Conservation (phyloP, 2,888 invertebrate species). For the Epistrophella euchroma region DNA sequence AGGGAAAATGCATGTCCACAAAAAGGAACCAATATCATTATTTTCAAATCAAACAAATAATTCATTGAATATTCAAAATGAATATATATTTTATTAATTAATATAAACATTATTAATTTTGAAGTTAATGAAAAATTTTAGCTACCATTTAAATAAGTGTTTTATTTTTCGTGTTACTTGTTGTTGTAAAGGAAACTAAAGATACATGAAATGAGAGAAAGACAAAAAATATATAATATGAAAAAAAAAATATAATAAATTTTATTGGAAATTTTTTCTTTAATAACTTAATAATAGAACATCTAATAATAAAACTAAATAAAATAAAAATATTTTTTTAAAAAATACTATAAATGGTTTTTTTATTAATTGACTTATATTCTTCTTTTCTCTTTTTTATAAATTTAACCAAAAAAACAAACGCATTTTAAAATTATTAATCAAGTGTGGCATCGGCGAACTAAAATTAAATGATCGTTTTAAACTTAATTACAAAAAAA, state of each 20-base stretch:
- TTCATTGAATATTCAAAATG: constrained; percentile 80
- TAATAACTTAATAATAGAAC: constrained; percentile 13
- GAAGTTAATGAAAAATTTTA: constrained; percentile 72
- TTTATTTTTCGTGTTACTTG: constrained; percentile 76
- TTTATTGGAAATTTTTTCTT: constrained; percentile 73
- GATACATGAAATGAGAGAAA: constrained; percentile 71
- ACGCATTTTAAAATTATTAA: constrained; percentile 22
- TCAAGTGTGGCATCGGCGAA: constrained; percentile 62
- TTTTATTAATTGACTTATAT: constrained; percentile 35
- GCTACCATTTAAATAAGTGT: constrained; percentile 75
- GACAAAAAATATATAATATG: constrained; percentile 47
- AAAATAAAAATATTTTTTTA: constrained; percentile 33
- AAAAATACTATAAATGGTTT: constrained; percentile 30
- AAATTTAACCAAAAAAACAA: background rate
- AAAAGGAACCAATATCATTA: background rate
- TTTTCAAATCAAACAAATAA: constrained; percentile 37
- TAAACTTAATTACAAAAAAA: background rate
- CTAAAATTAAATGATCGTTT: constrained; percentile 12
- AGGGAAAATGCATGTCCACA: constrained; percentile 20
- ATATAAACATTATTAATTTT: constrained; percentile 74
- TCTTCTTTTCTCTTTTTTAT: constrained; percentile 47
- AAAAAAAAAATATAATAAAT: constrained; percentile 52
- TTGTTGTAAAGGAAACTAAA: constrained; percentile 74
- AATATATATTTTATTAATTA: constrained; percentile 66
- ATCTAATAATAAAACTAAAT: background rate